Base-by-base conservation (phyloP, 2,113 vertebrate species). In the western clawed frog (Xenopus tropicalis) region DNA sequence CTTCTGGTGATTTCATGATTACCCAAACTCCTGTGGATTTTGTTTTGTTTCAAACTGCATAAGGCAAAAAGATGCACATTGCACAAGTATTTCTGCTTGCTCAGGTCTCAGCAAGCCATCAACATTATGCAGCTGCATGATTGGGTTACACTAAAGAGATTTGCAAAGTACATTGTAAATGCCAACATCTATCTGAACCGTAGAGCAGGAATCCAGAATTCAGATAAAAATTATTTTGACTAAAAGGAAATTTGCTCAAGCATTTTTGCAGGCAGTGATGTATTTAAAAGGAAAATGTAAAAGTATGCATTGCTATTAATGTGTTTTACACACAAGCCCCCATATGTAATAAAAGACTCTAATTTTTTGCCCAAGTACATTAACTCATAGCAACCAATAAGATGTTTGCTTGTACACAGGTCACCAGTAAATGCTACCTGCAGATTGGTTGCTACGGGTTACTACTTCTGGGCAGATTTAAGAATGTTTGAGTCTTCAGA, bases 41-140 rank as follows among this genome's bases (percentile, higher is more conserved):
- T 66, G 29, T 66, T 65, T 66, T 66, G 52, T 66, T 73, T 37
- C 71, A 58, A 52, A 14, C 29, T 24, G 71, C 22, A 59, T 11
- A 66, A 57, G 63, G 51, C 25, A 57, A 63, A 58, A 66, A 42
- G 61, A 65, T 64, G 62, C 19, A 46, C 17, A 66, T 66, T 56
- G 23, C 17, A 25, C 62, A 66, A 73, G 63, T 4, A 37, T 37
- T 25, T 62, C 61, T 62, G 16, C 61, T 25, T 29, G 13, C 71
- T 57, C 48, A 43, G 52, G 9, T 52, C 71, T 46, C 71, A 59
- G 71, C 52, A 73, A 43, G 62, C 21, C 62, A 19, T 54, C 25
- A 22, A n/a, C 71, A 72, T 23, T 57, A 72, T 72, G 62, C 71
- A 48, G 29, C 48, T 64, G 20, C 54, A 13, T 43, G 71, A 66